Base-by-base conservation (phyloP, 2,888 invertebrate species). In the Erannis defoliaria region DNA sequence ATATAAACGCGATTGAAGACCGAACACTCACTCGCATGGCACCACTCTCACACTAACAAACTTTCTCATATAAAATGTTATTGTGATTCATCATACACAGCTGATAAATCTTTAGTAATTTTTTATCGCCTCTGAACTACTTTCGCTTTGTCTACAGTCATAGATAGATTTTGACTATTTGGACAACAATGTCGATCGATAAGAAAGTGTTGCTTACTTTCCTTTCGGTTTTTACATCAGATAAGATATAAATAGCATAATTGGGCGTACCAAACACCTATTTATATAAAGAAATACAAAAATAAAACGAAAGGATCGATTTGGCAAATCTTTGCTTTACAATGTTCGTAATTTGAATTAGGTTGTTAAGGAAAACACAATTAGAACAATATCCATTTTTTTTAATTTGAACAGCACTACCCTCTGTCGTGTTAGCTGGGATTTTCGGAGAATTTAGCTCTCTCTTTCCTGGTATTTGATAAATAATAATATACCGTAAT, bases 191-290 rank as follows among this genome's bases (percentile, higher is more conserved):
- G 42, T 38, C 14, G 16, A 38, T 31, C 43, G 29, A 23, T 23
- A 42, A 35, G 37, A 50, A 57, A 50, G 57, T 56, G 4, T 23
- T 18, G 12, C 29, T 19, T 49, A 16, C 49, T 57, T 57, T 56
- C 33, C 42, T 29, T 42, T 50, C 12, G 42, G 10, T 23, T 23
- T 42, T 42, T 42, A 18, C 12, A n/a, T 12, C 21, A n/a, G 23
- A 23, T 42, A 21, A 21, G 12, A 21, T 23, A 37, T 37, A 9
- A 9, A 18, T 38, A 18, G 9, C 18, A 37, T 14, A 38, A 38
- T 33, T n/a, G n/a, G n/a, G n/a, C n/a, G n/a, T n/a, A n/a, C n/a
- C 26, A 6, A 4, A 26, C 26, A 1, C 6, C 26, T 4, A 8
- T 6, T 8, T 26, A 8, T 4, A 0, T 5, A 26, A 26, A 8